A percentile compares a stretch with the other conserved stretches of the same genome.
Conservation (phyloP, 2,113 vertebrate species). For the Trichechus manatus region DNA sequence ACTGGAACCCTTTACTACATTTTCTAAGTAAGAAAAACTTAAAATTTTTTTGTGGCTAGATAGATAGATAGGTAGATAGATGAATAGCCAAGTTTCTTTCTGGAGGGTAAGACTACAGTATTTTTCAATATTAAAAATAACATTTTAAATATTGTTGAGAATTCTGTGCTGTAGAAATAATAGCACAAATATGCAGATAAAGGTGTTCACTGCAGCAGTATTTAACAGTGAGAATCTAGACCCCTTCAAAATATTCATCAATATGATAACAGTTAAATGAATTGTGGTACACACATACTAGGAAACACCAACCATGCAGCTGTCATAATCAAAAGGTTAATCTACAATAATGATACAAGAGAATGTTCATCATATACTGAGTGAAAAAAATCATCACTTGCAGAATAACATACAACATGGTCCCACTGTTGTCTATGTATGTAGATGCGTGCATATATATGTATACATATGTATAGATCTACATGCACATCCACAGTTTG, state of each 20-base stretch:
- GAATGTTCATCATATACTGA: neutral
- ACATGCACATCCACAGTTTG: too few species aligned
- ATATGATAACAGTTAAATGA: neutral
- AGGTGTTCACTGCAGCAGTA: neutral
- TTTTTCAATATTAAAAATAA: conserved; percentile 12
- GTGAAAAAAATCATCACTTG: neutral
- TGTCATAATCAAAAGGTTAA: neutral
- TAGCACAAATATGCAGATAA: neutral
- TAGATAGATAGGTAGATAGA: neutral
- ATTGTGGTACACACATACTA: neutral
- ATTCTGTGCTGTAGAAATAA: conserved; percentile 26
- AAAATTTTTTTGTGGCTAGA: neutral
- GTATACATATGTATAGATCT: too few species aligned
- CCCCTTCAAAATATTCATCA: neutral
- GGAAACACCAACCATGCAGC: neutral
- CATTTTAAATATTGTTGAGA: neutral
- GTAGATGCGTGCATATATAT: neutral
- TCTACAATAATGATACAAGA: neutral
- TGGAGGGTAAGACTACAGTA: neutral
- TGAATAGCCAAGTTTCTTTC: neutral
- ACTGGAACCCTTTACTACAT: neutral
- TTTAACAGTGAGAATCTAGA: neutral
- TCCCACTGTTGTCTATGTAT: neutral
- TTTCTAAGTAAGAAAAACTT: neutral
- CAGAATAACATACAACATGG: neutral